A percentile compares a stretch with the other conserved stretches of the same genome.
phyloP scores from a whole-genome alignment of 2,888 invertebrate species.

The Eristalis intricaria region DNA sequence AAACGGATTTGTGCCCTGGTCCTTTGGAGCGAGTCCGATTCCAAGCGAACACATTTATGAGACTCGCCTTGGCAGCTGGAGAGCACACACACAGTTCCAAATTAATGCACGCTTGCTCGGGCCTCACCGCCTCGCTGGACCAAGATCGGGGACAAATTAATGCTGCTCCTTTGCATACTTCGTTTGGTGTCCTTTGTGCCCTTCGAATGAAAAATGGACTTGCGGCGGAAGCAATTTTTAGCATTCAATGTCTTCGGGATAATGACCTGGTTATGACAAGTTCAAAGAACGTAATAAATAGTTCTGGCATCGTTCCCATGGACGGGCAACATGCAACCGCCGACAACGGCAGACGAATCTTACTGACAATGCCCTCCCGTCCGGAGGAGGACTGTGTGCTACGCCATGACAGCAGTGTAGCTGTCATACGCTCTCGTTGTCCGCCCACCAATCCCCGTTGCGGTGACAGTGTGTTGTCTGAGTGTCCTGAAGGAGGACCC shows the following conservation, averaged over 20 bases:
- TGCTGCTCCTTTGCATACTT: constrained; percentile 44
- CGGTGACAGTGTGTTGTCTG: constrained; percentile 21
- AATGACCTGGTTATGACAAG: constrained; percentile 68
- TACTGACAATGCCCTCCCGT: constrained; percentile 35
- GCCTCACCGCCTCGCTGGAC: neutral
- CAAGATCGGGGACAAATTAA: constrained; percentile 36
- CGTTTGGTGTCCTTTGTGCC: constrained; percentile 19
- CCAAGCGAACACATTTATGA: neutral
- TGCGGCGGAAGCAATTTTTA: constrained; percentile 26
- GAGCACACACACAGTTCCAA: neutral
- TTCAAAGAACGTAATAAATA: constrained; percentile 63
- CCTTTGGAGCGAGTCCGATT: neutral
- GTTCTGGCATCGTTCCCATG: constrained; percentile 58
- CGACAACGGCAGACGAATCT: constrained; percentile 23
- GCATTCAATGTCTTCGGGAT: constrained; percentile 60
- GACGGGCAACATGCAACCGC: constrained; percentile 14
- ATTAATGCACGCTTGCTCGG: neutral
- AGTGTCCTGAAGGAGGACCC: constrained; percentile 5
- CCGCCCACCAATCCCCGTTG: constrained; percentile 39
- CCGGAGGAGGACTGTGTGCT: constrained; percentile 3
- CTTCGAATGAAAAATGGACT: constrained; percentile 15
- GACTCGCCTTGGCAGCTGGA: neutral
- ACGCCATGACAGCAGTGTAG: constrained; percentile 10
- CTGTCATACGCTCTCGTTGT: constrained; percentile 31
- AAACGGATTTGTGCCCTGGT: neutral